Percentiles rank a stretch among this genome's conserved stretches.
Evolutionary conservation across 1,140 invertebrate genomes (phyloP).

Genomic region (Pararge aegeria): DNA sequence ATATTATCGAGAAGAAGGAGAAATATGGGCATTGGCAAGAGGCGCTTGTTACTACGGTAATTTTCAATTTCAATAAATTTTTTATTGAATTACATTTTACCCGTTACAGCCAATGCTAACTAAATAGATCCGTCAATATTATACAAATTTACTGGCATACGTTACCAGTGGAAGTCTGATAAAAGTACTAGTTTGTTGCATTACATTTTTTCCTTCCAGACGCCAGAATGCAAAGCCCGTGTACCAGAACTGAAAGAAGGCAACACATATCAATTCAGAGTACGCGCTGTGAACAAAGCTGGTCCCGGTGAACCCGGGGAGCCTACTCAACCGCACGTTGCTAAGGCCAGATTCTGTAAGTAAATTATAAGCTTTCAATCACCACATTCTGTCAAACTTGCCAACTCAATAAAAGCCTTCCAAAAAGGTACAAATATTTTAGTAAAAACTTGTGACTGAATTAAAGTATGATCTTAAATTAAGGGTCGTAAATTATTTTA

Average conservation of each 20-base stretch:
- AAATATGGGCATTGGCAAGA: constrained; percentile 95
- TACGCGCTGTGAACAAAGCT: constrained; percentile 96
- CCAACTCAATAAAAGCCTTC: too few species aligned
- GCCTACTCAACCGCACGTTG: constrained; percentile 91
- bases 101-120: too few species aligned
- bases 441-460: too few species aligned
- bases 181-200: neutral
- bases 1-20: constrained; percentile 98
- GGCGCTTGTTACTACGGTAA: constrained; percentile 88
- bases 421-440: too few species aligned
- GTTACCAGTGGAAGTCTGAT: too few species aligned
- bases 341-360: constrained; percentile 95
- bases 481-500: too few species aligned
- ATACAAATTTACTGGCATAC: too few species aligned
- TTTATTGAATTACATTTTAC: too few species aligned
- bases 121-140: too few species aligned
- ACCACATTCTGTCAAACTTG: too few species aligned
- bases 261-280: constrained; percentile 95
- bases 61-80: constrained; percentile 35
- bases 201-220: constrained; percentile 62
- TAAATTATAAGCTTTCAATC: constrained; percentile 21
- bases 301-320: constrained; percentile 95
- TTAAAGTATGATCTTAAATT: too few species aligned
- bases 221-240: constrained; percentile 89
- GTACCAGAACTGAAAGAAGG: constrained; percentile 95